phyloP scores from a whole-genome alignment of 2,797 vertebrate genomes.

The Crenichthys baileyi region DNA sequence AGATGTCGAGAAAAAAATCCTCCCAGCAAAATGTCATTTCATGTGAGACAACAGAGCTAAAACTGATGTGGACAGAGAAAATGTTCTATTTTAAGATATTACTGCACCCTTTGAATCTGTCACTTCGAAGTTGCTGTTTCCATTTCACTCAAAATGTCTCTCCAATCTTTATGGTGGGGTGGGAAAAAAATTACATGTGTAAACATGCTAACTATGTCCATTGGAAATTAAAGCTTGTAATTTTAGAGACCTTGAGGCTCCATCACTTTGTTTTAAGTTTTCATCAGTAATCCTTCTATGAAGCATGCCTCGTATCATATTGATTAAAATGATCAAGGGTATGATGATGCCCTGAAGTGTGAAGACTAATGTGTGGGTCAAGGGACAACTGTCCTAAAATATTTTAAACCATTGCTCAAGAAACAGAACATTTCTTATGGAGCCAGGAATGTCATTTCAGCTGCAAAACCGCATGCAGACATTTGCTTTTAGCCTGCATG shows the following conservation, averaged over 20 bases:
- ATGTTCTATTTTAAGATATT: background rate
- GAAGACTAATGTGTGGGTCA: background rate
- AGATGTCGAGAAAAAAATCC: background rate
- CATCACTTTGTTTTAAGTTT: no score
- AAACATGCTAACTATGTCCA: background rate
- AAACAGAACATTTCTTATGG: background rate
- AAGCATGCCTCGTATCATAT: background rate
- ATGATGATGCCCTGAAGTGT: background rate
- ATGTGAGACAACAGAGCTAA: conserved; percentile 11
- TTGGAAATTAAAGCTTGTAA: background rate
- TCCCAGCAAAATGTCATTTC: background rate
- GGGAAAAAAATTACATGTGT: background rate
- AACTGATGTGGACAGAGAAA: background rate
- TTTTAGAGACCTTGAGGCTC: background rate
- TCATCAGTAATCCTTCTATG: background rate
- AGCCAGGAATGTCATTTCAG: background rate
- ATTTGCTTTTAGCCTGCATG: background rate
- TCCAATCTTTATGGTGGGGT: background rate
- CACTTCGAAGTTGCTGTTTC: conserved; percentile 10
- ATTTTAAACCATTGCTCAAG: background rate
- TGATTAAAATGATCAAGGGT: background rate
- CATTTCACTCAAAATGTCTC: background rate
- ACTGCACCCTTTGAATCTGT: background rate
- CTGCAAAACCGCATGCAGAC: background rate
- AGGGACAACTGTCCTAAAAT: background rate